Percentiles rank a stretch among this genome's conserved stretches.
phyloP scores from a whole-genome alignment of 2,113 vertebrate species.

The Hemiscyllium ocellatum region DNA sequence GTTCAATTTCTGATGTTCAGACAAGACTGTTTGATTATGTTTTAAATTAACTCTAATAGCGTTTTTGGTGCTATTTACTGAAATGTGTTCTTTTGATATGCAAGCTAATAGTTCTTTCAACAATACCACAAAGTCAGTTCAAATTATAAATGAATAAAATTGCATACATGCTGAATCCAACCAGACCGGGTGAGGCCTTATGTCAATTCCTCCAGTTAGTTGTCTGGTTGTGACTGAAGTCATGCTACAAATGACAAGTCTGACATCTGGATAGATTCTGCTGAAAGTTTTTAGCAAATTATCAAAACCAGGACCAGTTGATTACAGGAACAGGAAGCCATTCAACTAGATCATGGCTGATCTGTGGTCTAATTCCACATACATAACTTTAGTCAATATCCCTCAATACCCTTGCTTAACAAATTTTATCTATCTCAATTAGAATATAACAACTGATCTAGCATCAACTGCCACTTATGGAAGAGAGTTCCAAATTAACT shows the following conservation, averaged over 20 bases:
- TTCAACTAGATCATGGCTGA: no score
- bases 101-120: neutral
- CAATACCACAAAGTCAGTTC: neutral
- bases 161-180: neutral
- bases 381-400: no score
- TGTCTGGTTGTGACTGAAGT: neutral
- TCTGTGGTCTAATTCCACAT: no score
- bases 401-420: no score
- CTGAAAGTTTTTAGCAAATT: neutral
- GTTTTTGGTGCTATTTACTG: neutral
- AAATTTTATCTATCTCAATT: no score
- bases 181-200: no score
- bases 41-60: neutral
- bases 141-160: neutral
- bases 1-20: neutral
- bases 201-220: constrained; percentile 21
- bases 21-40: neutral
- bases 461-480: no score
- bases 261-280: neutral
- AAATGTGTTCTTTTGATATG: neutral
- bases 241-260: neutral
- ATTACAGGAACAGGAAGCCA: neutral
- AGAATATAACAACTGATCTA: no score
- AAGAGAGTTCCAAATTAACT: no score
- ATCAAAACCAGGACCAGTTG: neutral